Base-by-base conservation (phyloP, 2,888 invertebrate genomes). In the Melinaea marsaeus region DNA sequence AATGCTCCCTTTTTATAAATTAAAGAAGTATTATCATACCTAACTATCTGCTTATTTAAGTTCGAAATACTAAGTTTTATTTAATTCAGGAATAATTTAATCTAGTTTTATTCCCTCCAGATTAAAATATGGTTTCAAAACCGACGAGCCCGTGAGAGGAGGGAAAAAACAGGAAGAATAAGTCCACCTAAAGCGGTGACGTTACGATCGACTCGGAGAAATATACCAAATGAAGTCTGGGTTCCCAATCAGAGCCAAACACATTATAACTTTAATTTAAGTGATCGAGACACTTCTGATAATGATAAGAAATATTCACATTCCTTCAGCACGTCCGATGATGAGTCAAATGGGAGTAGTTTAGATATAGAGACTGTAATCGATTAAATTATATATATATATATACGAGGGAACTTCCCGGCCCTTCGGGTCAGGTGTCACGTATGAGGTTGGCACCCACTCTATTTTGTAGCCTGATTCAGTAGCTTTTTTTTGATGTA, bases 101-200 rank as follows among this genome's bases (percentile, higher is more conserved):
- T 51, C 5, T 22, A 35, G 13, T 37, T 35, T 61, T 22, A 58
- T 58, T 62, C 54, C 48, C 68, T 65, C 33, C 76, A 90, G 90
- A 90, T 90, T 61, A 91, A 95, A 88, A 95, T 95, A 72, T 95
- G 95, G 95, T 95, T 95, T 79, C 95, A 95, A 92, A 95, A 95
- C 80, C 92, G 95, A 56, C 91, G 95, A 58, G 95, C 95, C 0
- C 90, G 95, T 45, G 95, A 95, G 74, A 87, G 95, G 69, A 90
- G 95, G 71, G 95, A 95, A 81, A 92, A 92, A 74, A 80, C 77
- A 60, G 71, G 74, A 1, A 80, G 68, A 34, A 83, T 90, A 2
- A 70, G 77, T 0, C 88, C 88, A 0, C 90, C 90, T 2, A 72
- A 77, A 33, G 83, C 80, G 1, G 76, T 88, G 2, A 74, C 86